Conservation (phyloP, 2,888 invertebrate species). For the Halocaridina rubra region DNA sequence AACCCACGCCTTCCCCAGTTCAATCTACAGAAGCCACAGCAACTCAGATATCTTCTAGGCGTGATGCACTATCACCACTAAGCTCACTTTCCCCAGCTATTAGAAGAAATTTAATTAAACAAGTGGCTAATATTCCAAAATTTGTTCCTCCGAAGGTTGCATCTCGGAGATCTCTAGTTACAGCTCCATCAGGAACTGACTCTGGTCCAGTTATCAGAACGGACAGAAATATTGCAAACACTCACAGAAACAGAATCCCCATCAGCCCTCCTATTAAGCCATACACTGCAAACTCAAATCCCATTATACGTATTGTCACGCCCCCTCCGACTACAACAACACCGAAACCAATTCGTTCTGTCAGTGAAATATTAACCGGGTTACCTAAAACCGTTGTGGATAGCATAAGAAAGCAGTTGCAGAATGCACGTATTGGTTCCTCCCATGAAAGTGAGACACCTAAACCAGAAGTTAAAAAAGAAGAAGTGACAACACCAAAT, state of each 20-base stretch:
- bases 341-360: too few species aligned
- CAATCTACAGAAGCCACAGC: not conserved
- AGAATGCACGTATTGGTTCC: not conserved
- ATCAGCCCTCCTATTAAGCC: not conserved
- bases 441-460: not conserved
- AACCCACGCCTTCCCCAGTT: not conserved
- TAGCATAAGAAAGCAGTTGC: slow-evolving; percentile 2
- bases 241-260: not conserved
- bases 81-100: slow-evolving; percentile 25
- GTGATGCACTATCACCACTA: not conserved
- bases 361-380: too few species aligned
- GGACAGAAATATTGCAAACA: too few species aligned
- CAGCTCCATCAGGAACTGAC: not conserved
- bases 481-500: not conserved
- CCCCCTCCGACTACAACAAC: too few species aligned
- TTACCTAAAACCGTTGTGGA: slow-evolving; percentile 8
- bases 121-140: slow-evolving; percentile 6
- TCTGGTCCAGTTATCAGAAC: not conserved
- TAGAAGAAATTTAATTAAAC: not conserved
- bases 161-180: not conserved
- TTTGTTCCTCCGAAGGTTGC: slow-evolving; percentile 1
- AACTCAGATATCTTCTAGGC: not conserved
- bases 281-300: not conserved
- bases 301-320: not conserved
- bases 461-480: not conserved